Evolutionary conservation across 2,888 invertebrate species (phyloP).

Genomic region (Drosophila borealis): DNA sequence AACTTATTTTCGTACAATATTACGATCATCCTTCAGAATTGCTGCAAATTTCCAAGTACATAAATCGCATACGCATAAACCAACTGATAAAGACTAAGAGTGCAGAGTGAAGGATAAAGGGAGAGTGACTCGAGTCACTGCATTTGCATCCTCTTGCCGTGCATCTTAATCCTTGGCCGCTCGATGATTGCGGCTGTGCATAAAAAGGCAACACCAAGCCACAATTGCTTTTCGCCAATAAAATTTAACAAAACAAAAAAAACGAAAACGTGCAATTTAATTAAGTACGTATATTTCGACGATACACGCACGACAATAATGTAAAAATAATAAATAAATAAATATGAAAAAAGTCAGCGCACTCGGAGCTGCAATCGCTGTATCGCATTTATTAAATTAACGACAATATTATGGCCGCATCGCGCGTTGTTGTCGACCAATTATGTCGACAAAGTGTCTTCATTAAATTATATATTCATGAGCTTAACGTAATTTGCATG

Average conservation of each 20-base stretch:
- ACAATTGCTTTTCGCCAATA: slow-evolving; percentile 10
- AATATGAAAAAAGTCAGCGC: slow-evolving; percentile 52
- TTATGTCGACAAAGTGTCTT: slow-evolving; percentile 80
- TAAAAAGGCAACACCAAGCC: slow-evolving; percentile 26
- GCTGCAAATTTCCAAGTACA: no score
- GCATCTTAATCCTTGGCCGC: slow-evolving; percentile 23
- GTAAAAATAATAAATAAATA: slow-evolving; percentile 17
- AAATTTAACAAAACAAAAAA: slow-evolving; percentile 32
- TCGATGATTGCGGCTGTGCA: slow-evolving; percentile 19
- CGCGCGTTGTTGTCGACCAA: slow-evolving; percentile 55
- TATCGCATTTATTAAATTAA: slow-evolving; percentile 80
- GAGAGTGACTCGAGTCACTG: slow-evolving; percentile 14
- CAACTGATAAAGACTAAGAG: neutral
- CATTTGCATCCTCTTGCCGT: slow-evolving; percentile 21
- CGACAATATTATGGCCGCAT: slow-evolving; percentile 70
- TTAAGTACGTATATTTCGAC: slow-evolving; percentile 31
- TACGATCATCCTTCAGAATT: no score
- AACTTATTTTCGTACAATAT: no score
- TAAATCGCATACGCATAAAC: slow-evolving; percentile 26
- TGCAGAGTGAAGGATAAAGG: neutral
- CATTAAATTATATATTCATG: slow-evolving; percentile 78
- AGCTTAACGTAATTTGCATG: slow-evolving; percentile 81
- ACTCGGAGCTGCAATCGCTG: slow-evolving; percentile 54
- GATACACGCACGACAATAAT: slow-evolving; percentile 21
- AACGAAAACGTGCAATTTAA: slow-evolving; percentile 41